These are phyloP conservation scores for Thymallus thymallus DNA, from an alignment of 2,113 vertebrate species.

Conservation along the genomic window DNA sequence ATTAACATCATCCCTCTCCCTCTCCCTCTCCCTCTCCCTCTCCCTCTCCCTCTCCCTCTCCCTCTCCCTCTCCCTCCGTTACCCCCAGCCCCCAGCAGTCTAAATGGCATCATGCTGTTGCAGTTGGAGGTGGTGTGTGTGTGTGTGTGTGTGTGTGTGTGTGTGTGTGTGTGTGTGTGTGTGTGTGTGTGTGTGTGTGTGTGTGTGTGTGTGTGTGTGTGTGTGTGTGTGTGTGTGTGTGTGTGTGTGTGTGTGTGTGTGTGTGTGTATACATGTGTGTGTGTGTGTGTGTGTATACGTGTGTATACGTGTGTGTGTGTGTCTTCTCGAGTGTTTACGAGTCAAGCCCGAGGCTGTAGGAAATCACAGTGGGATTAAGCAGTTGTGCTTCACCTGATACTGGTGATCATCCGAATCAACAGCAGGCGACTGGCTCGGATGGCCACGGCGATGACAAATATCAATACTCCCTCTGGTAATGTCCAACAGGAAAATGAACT, in stretches of 20 bases:
- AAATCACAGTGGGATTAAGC: conserved; percentile 43
- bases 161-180: neutral
- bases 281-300: neutral
- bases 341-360: conserved; percentile 8
- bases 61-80: no score
- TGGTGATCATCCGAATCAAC: conserved; percentile 39
- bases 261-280: no score
- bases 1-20: no score
- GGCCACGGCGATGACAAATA: conserved; percentile 31
- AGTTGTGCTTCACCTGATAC: conserved; percentile 47
- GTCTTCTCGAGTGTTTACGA: conserved; percentile 28
- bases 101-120: neutral
- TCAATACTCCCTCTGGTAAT: conserved; percentile 29
- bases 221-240: neutral
- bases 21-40: no score
- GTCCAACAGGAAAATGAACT: conserved; percentile 4
- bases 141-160: no score
- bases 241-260: neutral
- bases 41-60: neutral
- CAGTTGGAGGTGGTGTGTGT: neutral
- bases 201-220: neutral
- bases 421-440: conserved; percentile 24
- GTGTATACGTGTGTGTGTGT: no score
- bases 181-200: neutral
- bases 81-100: no score